Percentiles rank a stretch among this genome's conserved stretches.
Conservation (phyloP, 23 tunicate genomes). For the Phallusia fumigata region DNA sequence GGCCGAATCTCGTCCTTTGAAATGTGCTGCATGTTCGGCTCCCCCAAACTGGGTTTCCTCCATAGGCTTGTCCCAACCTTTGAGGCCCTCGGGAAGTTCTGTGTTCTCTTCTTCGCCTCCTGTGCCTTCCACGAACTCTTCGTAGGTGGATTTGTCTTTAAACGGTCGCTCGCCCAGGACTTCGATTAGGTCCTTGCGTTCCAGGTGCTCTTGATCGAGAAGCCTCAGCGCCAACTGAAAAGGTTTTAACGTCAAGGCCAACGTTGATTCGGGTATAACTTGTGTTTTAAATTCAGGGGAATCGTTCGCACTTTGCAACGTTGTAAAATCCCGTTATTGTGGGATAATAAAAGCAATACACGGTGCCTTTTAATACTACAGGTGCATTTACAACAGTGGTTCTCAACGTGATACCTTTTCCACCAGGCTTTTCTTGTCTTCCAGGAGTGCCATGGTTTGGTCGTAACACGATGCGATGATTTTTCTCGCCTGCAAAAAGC, state of each 20-base stretch:
- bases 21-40: neutral
- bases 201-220: constrained; percentile 89
- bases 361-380: no score
- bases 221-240: constrained; percentile 61
- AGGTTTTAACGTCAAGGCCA: no score
- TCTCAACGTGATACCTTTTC: constrained; percentile 55
- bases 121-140: constrained; percentile 92
- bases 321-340: no score
- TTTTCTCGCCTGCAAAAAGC: constrained; percentile 42
- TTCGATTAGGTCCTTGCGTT: constrained; percentile 85
- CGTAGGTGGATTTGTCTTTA: constrained; percentile 91
- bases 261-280: no score
- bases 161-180: constrained; percentile 85
- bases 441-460: constrained; percentile 44
- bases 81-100: constrained; percentile 82
- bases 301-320: no score
- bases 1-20: no score
- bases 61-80: constrained; percentile 88
- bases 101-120: constrained; percentile 84
- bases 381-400: no score
- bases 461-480: constrained; percentile 61
- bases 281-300: no score
- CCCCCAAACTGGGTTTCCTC: neutral
- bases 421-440: constrained; percentile 64
- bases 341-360: no score